Base-by-base conservation (phyloP, 2,888 invertebrate genomes). In the Parapristionchus giblindavisi region DNA sequence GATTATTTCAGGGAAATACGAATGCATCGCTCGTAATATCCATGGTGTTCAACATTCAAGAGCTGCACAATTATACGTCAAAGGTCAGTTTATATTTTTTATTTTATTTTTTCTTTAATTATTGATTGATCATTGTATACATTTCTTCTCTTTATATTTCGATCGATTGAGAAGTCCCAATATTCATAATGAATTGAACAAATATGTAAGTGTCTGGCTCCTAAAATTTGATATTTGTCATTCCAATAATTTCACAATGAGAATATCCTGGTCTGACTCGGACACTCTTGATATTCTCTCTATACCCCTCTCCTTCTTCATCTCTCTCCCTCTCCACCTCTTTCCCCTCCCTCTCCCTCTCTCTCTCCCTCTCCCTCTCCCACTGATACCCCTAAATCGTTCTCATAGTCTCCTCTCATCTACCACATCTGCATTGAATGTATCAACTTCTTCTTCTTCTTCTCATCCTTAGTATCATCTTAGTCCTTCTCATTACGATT, bases 61-160 rank as follows among this genome's bases (percentile, higher is more conserved):
- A 78, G 86, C 89, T 17, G 90, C 90, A 29, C 89, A 89, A 86
- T 85, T 90, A 32, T 90, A 89, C 83, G 89, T 90, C 43, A 89
- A 89, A 89, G 89, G 90, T 90, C 80, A 81, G 89, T 72, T 68
- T 43, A n/a, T n/a, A n/a, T n/a, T n/a, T n/a, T n/a, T n/a, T n/a
- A n/a, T n/a, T n/a, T n/a, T n/a, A n/a, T n/a, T n/a, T n/a, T n/a
- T n/a, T n/a, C n/a, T n/a, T n/a, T n/a, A n/a, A n/a, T n/a, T n/a
- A n/a, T 36, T 66, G 51, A 51, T 34, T 43, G 34, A 21, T 48
- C 48, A 6, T 14, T 54, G 54, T 43, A 8, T 17, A 43, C 17
- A 43, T 8, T 43, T 14, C 43, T 43, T 43, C 43, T 43, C 43
- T 17, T 1, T 11, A 36, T 24, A n/a, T 27, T 58, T 29, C 60